Evolutionary conservation across 2,113 vertebrate genomes (phyloP), one percentile per base, ranked within the genome.

Genomic region (Ranitomeya variabilis): DNA sequence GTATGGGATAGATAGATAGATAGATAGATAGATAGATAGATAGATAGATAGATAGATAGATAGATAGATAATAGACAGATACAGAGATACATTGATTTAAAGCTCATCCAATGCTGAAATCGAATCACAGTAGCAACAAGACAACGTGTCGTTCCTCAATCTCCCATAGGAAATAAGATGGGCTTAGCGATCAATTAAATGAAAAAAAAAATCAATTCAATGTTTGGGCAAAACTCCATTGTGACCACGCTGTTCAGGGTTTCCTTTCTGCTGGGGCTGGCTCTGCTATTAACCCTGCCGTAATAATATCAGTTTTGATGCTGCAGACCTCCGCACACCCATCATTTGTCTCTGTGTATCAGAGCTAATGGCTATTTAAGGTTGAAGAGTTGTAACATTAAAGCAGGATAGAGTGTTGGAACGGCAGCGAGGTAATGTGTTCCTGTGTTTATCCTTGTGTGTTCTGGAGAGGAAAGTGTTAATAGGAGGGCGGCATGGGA

Each of bases 271-370:
- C 57, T 62, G 13, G 59, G 71, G 57, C 73, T 77, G 85, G 37
- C 80, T 54, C 62, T 78, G 60, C 76, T 67, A 79, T 87, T 87
- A 87, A 87, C 85, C 76, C 69, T 23, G 37, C n/a, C 31, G 76
- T 78, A 37, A 66, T 66, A 66, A 51, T 78, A 51, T 67, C 85
- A 67, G 59, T 67, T 79, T 76, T 86, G 74, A 79, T 79, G 85
- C 74, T 67, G 59, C 59, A 54, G 64, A 79, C 80, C 59, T 54
- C 60, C 54, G 73, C 59, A 86, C 74, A 52, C 73, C 85, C 74
- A 23, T 62, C 60, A 45, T 86, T 21, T 19, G 57, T 45, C 59
- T 23, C 12, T 80, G 45, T 78, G 51, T 26, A 26, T 54, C 54
- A 9, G 57, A 23, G 59, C 55, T 79, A 79, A 79, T 79, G 71